Evolutionary conservation across 1,140 invertebrate species (phyloP), one percentile per base, ranked within the genome.

Genomic region (Pseudomyrmex sp.): DNA sequence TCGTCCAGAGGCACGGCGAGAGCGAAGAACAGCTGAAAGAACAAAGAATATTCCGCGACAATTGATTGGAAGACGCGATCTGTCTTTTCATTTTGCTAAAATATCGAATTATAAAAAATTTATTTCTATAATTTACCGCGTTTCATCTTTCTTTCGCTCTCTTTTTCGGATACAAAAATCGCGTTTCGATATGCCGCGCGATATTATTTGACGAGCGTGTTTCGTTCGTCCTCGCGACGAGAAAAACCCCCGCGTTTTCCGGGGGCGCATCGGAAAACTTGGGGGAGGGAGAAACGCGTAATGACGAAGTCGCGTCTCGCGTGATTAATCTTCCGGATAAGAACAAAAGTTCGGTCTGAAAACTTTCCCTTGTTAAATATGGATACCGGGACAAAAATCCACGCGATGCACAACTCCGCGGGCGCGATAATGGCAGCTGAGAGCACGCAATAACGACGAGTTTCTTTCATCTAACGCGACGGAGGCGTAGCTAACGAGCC

Each of bases 1-100:
- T 93, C 92, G 80, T 93, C 92, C 50, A 92, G 61, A 9, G 92
- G 91, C 62, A 94, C 86, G 20, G 91, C 92, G 8, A 93, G 76
- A 5, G 92, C 93, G 44, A 93, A 92, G 85, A 92, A 93, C 9
- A 92, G 20, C 91, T 92, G 73, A 9, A 84, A 89, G 59, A 58
- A 63, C 35, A 76, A 84, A 56, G 46, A 62, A 75, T 74, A 73
- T 58, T n/a, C 2, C 56, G 84, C n/a, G 4, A 13, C 12, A 59
- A 59, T 46, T 13, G 20, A 69, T 54, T 26, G 8, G 8, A 54
- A 46, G 1, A 2, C 13, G 66, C 20, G 18, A 56, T 35, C 26
- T 20, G 8, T 15, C 20, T 5, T 9, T 52, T 44, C 3, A 10
- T 15, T 68, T 44, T 1, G 10, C 5, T 1, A 52, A 52, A 52